Conservation (phyloP, 92 coral and sea anemone genomes). For the Paramuricea clavata region DNA sequence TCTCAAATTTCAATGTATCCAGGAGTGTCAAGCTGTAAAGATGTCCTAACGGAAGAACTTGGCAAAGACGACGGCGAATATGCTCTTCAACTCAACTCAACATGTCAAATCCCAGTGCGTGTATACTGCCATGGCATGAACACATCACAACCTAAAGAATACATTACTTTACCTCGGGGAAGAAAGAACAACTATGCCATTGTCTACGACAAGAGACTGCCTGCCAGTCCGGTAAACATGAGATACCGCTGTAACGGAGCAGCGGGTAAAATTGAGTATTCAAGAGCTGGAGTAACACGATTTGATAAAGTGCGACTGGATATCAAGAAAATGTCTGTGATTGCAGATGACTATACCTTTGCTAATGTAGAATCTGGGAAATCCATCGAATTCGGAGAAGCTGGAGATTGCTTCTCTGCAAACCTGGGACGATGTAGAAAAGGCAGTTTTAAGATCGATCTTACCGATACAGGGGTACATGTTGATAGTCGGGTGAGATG, state of each 20-base stretch:
- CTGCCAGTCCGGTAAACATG: constrained; percentile 74
- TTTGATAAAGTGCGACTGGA: constrained; percentile 87
- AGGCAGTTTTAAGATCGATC: constrained; percentile 91
- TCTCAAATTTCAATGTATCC: not conserved
- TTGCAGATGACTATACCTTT: constrained; percentile 84
- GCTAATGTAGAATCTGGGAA: constrained; percentile 78
- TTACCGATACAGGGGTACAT: constrained; percentile 83
- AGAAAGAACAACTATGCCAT: constrained; percentile 87
- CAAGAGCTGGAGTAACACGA: constrained; percentile 80
- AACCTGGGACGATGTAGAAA: constrained; percentile 84
- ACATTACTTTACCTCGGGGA: constrained; percentile 83
- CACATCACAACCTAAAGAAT: constrained; percentile 85
- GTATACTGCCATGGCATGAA: constrained; percentile 96
- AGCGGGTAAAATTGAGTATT: constrained; percentile 61
- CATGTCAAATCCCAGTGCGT: constrained; percentile 82
- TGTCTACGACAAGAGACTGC: constrained; percentile 82
- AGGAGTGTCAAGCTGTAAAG: constrained; percentile 92
- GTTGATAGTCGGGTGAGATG: constrained; percentile 75
- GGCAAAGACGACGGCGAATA: constrained; percentile 90
- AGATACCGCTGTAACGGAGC: constrained; percentile 82
- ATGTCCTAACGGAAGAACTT: constrained; percentile 78
- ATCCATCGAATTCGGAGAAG: constrained; percentile 82
- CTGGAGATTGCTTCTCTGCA: constrained; percentile 99
- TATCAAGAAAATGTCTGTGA: constrained; percentile 76
- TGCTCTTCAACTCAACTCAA: constrained; percentile 76